Conservation (phyloP, 2,797 vertebrate species). For the Anguilla anguilla region DNA sequence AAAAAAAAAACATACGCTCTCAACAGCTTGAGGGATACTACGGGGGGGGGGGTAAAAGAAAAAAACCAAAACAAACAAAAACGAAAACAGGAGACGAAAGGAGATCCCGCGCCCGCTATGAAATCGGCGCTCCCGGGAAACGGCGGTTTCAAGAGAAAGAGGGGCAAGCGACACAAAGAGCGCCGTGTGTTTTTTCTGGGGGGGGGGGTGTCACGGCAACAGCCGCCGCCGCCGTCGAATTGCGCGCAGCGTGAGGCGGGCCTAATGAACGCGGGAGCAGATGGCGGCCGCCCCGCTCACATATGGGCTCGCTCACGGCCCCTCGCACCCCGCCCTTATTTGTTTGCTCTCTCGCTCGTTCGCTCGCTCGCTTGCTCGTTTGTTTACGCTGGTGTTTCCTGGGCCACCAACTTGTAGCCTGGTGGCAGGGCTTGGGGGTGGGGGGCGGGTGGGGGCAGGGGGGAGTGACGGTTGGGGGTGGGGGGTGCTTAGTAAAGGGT, state of each 20-base stretch:
- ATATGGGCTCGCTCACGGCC: background rate
- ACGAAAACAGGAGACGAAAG: slow-evolving; percentile 32
- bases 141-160: slow-evolving; percentile 40
- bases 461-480: background rate
- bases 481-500: slow-evolving; percentile 25
- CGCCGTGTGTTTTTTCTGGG: background rate
- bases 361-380: background rate
- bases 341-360: no score
- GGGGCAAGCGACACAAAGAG: background rate
- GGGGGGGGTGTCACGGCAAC: background rate
- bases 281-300: background rate
- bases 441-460: background rate
- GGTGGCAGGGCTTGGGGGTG: background rate
- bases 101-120: slow-evolving; percentile 44
- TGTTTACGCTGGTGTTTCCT: background rate
- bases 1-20: slow-evolving; percentile 26
- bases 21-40: slow-evolving; percentile 55
- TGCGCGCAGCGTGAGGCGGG: background rate
- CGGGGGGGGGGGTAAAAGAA: background rate
- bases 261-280: slow-evolving; percentile 3
- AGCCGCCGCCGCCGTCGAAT: background rate
- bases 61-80: background rate
- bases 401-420: background rate
- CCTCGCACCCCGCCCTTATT: background rate
- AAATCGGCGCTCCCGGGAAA: slow-evolving; percentile 48